Base-by-base conservation (phyloP, 2,113 vertebrate genomes). In the Bothrops jararaca region DNA sequence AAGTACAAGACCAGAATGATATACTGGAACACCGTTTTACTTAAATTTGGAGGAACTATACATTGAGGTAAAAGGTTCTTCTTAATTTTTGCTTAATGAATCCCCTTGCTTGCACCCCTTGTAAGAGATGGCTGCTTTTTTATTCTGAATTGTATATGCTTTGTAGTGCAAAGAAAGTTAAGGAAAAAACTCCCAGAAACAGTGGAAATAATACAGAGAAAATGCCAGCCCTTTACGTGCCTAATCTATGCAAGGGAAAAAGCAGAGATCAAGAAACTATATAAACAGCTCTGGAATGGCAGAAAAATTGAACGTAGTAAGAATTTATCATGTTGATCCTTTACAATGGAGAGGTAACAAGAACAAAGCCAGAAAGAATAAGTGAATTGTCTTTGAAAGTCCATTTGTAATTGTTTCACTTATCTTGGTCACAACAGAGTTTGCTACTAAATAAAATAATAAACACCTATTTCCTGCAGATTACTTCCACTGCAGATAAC, bases 71-170 rank as follows among this genome's bases (percentile, higher is more conserved):
- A 89, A 90, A 45, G 26, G 29, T 42, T 86, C 56, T 86, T 24
- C 64, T 34, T 90, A 90, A 58, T 57, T 45, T 24, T 88, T 92
- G 86, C 91, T 92, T 92, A 89, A 92, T 26, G 23, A 89, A 92
- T 18, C 89, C 60, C 60, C 58, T 74, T 54, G 89, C 90, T 64
- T 52, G 15, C 80, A 86, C 23, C 80, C 86, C 89, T 93, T 90
- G 56, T 57, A 86, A 90, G 89, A 69, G n/a, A 64, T 34, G 7
- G 54, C 18, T 86, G 56, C 74, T 86, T 90, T 90, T 64, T 86
- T 90, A 53, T n/a, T 58, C 11, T 86, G 64, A 86, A 13, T n/a
- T 60, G 60, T 42, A 50, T 86, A 64, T 89, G 60, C n/a, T 92
- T 80, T 86, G 88, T 57, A 92, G 54, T 23, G 34, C 12, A 80